Base-by-base conservation (phyloP, 2,888 invertebrate genomes). In the Spisula subtruncata region DNA sequence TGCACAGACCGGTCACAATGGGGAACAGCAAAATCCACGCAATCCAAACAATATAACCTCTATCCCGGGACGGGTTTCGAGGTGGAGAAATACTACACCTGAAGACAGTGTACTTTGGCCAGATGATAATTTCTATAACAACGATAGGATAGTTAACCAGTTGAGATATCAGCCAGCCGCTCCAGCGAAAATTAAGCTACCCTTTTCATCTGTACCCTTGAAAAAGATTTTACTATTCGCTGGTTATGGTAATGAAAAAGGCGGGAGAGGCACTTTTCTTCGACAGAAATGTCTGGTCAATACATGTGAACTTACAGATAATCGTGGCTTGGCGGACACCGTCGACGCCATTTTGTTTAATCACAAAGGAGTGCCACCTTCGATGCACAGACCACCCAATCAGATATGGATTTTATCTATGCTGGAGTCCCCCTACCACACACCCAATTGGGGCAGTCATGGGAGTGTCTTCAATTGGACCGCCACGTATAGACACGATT, bases 391-490 rank as follows among this genome's bases (percentile, higher is more conserved):
- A 60, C 92, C 92, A 20, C 81, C 60, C 0, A 79, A 81, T 35
- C 92, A 92, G 84, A 32, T 89, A 25, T 92, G 92, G 92, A 92
- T 92, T 25, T 54, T 90, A 14, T 92, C 75, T 66, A 32, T 92
- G 16, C 56, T 92, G 1, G 92, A 92, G 80, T 81, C 90, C 56
- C 90, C 92, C 0, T 87, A 87, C 32, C 83, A 87, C 35, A 90
- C 92, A 8, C 98, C 98, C 94, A 98, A 98, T 88, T 96, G 97
- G 85, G 97, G 98, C 84, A 98, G 98, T 94, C 97, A 98, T 93
- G 97, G 97, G 20, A 98, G 98, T 95, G 98, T 98, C 8, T 98
- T 99, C 97, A 99, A 99, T 97, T 99, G 99, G 99, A 99, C 99
- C 18, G 98, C 99, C 0, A 99, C 99, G 0, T 99, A 99, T 96